Evolutionary conservation across 2,888 invertebrate genomes (phyloP).

Genomic region (Cecidostiba fungosa): DNA sequence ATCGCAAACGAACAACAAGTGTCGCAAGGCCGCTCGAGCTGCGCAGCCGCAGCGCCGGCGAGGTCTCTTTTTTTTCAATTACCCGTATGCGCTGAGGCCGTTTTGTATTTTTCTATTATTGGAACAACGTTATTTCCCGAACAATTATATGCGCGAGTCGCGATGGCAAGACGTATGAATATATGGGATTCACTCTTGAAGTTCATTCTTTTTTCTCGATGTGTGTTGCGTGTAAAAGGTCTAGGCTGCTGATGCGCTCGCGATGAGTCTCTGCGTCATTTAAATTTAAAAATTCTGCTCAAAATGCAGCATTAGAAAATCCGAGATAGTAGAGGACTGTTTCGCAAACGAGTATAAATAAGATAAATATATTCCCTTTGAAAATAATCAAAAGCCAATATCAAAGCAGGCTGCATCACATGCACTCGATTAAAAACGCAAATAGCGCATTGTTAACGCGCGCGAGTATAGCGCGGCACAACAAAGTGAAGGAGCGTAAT

Average conservation of each 20-base stretch:
- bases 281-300: neutral
- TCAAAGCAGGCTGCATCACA: neutral
- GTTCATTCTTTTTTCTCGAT: no score
- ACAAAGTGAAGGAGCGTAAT: neutral
- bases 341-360: neutral
- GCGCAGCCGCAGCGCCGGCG: neutral
- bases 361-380: neutral
- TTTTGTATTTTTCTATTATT: conserved; percentile 60
- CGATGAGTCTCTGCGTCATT: neutral
- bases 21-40: conserved; percentile 54
- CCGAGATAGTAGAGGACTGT: neutral
- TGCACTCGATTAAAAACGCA: conserved; percentile 12
- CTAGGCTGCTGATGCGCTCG: no score
- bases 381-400: neutral
- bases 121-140: conserved; percentile 56
- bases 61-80: conserved; percentile 61
- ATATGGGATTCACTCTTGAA: neutral
- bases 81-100: conserved; percentile 56
- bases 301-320: neutral
- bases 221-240: no score
- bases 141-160: conserved; percentile 44
- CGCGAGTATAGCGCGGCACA: neutral
- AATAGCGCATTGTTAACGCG: conserved; percentile 34
- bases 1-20: conserved; percentile 56
- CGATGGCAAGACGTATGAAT: conserved; percentile 28